Evolutionary conservation across 2,888 invertebrate species (phyloP).

Genomic region (Exephanes ischioxanthus): DNA sequence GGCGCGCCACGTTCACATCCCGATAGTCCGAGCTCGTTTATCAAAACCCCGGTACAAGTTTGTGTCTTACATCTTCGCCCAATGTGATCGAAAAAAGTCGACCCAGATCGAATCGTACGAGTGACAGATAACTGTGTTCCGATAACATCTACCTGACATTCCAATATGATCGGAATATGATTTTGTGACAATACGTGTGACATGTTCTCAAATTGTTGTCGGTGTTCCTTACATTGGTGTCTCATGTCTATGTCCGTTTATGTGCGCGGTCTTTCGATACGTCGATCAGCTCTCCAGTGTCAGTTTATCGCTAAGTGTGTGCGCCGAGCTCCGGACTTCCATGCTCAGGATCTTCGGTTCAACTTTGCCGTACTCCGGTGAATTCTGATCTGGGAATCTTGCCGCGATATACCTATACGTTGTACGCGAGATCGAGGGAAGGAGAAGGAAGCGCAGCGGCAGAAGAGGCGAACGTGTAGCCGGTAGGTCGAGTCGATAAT

Average conservation of each 20-base stretch:
- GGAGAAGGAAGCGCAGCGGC: conserved; percentile 63
- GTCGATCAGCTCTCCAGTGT: conserved; percentile 30
- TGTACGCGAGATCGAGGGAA: conserved; percentile 36
- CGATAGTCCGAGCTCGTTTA: neutral
- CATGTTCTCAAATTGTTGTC: conserved; percentile 44
- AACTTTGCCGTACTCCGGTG: conserved; percentile 45
- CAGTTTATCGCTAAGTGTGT: conserved; percentile 25
- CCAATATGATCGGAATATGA: conserved; percentile 23
- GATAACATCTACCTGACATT: conserved; percentile 15
- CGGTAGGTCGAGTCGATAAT: conserved; percentile 68
- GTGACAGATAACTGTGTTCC: conserved; percentile 11
- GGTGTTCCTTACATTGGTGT: conserved; percentile 22
- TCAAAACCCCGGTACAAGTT: neutral
- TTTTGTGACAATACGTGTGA: conserved; percentile 39
- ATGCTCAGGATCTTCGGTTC: conserved; percentile 41
- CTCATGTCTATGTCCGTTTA: neutral
- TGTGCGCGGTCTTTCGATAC: conserved; percentile 2
- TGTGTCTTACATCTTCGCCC: neutral
- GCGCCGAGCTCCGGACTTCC: conserved; percentile 6
- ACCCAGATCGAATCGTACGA: conserved; percentile 9
- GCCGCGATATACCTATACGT: neutral
- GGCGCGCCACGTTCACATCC: conserved; percentile 45
- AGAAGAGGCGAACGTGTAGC: conserved; percentile 61
- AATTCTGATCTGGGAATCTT: conserved; percentile 46
- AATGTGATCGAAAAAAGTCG: conserved; percentile 19